A percentile compares a stretch with the other conserved stretches of the same genome.
phyloP scores from a whole-genome alignment of 2,888 invertebrate genomes.

The Tridacna gigas region DNA sequence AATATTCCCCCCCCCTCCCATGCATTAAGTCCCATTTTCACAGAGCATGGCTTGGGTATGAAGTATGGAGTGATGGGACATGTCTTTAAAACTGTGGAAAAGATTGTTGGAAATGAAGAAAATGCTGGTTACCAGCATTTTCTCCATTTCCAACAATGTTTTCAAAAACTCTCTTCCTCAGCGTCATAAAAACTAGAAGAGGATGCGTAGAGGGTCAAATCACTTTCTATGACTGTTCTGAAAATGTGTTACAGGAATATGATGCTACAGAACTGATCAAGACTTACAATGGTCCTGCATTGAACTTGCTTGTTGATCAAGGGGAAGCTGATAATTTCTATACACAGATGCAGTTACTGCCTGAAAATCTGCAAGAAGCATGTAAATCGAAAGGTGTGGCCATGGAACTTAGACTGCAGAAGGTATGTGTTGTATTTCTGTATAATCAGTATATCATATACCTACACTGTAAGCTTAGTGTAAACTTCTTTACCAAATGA shows the following conservation, averaged over 20 bases:
- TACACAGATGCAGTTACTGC: conserved; percentile 90
- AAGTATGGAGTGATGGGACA: too few relatives aligned
- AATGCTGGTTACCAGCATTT: too few relatives aligned
- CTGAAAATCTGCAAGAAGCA: conserved; percentile 92
- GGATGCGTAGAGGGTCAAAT: background rate
- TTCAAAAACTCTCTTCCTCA: background rate
- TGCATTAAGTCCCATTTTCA: too few relatives aligned
- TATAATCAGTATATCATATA: background rate
- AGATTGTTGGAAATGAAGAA: too few relatives aligned
- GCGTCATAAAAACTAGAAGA: background rate
- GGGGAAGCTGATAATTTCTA: conserved; percentile 94
- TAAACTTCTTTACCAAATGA: too few relatives aligned
- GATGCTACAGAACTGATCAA: conserved; percentile 94
- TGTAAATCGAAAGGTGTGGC: conserved; percentile 89
- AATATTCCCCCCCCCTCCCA: too few relatives aligned
- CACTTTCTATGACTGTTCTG: background rate
- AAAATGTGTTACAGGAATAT: conserved; percentile 87
- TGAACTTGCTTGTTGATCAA: conserved; percentile 96
- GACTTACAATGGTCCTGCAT: conserved; percentile 92
- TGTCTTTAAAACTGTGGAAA: too few relatives aligned
- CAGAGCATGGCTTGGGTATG: too few relatives aligned
- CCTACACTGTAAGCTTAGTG: too few relatives aligned
- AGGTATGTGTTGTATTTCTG: conserved; percentile 69
- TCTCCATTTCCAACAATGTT: background rate
- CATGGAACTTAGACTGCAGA: conserved; percentile 81